Conservation (phyloP, 2,113 vertebrate genomes). For the Otocyon megalotis region DNA sequence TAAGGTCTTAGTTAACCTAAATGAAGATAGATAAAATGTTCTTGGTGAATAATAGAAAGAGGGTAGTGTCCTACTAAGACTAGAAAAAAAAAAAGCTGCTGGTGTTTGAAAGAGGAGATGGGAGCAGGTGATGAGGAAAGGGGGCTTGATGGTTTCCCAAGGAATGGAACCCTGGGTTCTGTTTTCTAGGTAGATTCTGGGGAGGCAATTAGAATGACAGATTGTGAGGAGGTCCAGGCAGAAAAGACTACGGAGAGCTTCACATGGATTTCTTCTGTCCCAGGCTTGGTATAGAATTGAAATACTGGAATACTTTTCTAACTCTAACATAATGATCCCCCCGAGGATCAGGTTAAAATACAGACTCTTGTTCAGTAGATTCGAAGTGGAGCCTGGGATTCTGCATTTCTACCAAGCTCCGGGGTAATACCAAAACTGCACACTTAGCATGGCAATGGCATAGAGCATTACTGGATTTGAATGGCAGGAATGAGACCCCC, state of each 20-base stretch:
- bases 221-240: background rate
- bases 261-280: background rate
- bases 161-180: background rate
- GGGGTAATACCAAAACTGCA: background rate
- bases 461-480: background rate
- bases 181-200: background rate
- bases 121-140: background rate
- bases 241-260: background rate
- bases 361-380: background rate
- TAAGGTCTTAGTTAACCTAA: background rate
- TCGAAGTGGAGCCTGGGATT: background rate
- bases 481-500: background rate
- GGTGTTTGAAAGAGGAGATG: background rate
- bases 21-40: background rate
- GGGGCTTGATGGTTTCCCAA: background rate
- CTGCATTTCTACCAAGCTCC: background rate
- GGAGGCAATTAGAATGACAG: background rate
- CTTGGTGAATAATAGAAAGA: background rate
- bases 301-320: background rate
- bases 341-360: background rate
- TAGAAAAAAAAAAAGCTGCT: background rate
- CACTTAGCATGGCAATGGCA: background rate
- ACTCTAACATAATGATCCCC: background rate
- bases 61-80: background rate
- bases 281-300: background rate